phyloP scores from a whole-genome alignment of 2,888 invertebrate genomes.

The Drosophila paracracens region DNA sequence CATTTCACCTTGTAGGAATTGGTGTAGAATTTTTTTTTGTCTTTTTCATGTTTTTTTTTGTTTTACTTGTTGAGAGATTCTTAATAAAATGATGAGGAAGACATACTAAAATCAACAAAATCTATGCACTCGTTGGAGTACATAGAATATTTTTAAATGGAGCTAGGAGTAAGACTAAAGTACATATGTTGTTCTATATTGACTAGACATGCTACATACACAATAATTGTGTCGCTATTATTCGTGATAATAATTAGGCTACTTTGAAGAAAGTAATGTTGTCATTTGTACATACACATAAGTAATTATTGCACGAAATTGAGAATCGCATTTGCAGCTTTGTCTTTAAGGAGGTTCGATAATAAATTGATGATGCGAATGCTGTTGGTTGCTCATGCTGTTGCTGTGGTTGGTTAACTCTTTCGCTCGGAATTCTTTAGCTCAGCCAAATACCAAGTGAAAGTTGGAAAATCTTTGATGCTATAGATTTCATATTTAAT shows the following conservation, averaged over 20 bases:
- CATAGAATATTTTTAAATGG: constrained; percentile 53
- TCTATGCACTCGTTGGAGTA: constrained; percentile 47
- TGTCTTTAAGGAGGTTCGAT: constrained; percentile 19
- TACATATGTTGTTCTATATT: constrained; percentile 64
- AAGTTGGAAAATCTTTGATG: constrained; percentile 89
- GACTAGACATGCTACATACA: constrained; percentile 71
- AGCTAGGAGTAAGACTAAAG: constrained; percentile 66
- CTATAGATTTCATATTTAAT: constrained; percentile 91
- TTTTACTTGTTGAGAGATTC: constrained; percentile 56
- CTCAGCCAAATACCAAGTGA: constrained; percentile 93
- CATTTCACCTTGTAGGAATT: constrained; percentile 78
- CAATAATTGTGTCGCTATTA: constrained; percentile 69
- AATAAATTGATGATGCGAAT: constrained; percentile 12
- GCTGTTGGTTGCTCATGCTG: neutral
- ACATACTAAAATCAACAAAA: constrained; percentile 46
- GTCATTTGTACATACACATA: constrained; percentile 75
- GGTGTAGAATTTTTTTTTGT: constrained; percentile 67
- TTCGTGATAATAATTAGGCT: constrained; percentile 54
- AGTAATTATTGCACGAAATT: constrained; percentile 55
- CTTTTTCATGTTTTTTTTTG: constrained; percentile 34
- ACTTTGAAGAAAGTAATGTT: constrained; percentile 72
- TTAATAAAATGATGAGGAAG: constrained; percentile 44
- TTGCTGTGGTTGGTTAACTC: constrained; percentile 63
- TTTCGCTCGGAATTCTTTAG: constrained; percentile 86
- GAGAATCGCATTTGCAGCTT: constrained; percentile 32